Evolutionary conservation across 2,888 invertebrate species (phyloP).

Genomic region (Parnassius mnemosyne): DNA sequence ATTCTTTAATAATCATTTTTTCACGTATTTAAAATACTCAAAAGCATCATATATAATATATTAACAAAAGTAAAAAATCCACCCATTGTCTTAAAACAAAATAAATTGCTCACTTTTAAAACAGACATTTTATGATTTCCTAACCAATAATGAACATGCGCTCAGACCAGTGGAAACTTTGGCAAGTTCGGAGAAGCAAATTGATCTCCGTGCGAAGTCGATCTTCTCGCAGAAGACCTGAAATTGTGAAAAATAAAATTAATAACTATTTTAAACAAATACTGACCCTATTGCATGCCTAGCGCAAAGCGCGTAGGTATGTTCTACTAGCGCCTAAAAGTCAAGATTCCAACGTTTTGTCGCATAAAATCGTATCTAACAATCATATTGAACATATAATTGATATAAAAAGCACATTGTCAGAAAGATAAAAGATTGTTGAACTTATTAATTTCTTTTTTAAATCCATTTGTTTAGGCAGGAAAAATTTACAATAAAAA

Average conservation of each 20-base stretch:
- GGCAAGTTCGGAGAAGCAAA: conserved; percentile 89
- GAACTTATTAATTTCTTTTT: too few species aligned
- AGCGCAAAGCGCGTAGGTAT: too few species aligned
- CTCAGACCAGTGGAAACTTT: conserved; percentile 89
- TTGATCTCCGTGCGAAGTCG: conserved; percentile 88
- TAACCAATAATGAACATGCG: conserved; percentile 89
- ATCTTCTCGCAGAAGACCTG: conserved; percentile 92
- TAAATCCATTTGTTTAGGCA: too few species aligned
- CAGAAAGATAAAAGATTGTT: too few species aligned
- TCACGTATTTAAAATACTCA: neutral
- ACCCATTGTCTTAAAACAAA: conserved; percentile 4
- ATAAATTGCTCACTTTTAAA: neutral
- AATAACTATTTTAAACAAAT: conserved; percentile 5
- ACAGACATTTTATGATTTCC: conserved; percentile 41
- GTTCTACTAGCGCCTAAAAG: too few species aligned
- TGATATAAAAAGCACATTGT: too few species aligned
- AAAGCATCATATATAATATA: too few species aligned
- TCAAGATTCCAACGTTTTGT: too few species aligned
- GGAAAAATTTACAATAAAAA: too few species aligned
- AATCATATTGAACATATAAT: too few species aligned
- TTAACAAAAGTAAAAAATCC: conserved; percentile 17
- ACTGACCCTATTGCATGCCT: neutral
- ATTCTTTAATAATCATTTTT: conserved; percentile 9
- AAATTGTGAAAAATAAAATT: conserved; percentile 35
- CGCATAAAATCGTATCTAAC: too few species aligned